phyloP scores from a whole-genome alignment of 2,113 vertebrate species.

The Accipiter cooperii region DNA sequence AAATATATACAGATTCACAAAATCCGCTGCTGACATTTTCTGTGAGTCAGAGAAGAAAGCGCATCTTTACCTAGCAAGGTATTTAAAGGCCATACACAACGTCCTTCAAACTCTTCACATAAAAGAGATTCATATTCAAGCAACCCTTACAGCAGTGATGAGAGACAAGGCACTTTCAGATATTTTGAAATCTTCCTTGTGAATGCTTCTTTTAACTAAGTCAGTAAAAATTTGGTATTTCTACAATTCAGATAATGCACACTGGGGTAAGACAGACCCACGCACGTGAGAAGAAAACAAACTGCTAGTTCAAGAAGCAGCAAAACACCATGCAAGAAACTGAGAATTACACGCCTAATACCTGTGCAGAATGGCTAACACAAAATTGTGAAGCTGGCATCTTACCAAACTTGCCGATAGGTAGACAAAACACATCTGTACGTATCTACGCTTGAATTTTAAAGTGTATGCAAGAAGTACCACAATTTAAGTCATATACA shows the following conservation, averaged over 20 bases:
- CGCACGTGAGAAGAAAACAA: neutral
- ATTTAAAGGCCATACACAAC: neutral
- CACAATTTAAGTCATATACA: neutral
- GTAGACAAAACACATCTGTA: neutral
- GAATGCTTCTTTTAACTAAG: neutral
- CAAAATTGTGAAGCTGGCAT: neutral
- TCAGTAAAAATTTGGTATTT: neutral
- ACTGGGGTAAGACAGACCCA: neutral
- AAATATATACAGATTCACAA: neutral
- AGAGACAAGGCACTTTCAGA: neutral
- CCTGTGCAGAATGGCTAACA: neutral
- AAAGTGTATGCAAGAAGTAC: neutral
- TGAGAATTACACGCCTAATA: neutral
- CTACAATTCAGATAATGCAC: neutral
- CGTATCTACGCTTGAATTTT: neutral
- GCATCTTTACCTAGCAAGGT: neutral
- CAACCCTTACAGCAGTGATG: neutral
- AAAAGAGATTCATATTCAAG: neutral
- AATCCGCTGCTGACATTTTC: neutral
- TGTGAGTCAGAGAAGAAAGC: neutral
- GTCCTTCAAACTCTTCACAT: neutral
- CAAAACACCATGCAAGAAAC: neutral
- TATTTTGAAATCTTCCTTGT: neutral
- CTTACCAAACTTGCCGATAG: neutral
- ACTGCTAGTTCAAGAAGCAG: neutral